Evolutionary conservation across 2,888 invertebrate species (phyloP), one percentile per base, ranked within the genome.

Genomic region (Ceraclea dissimilis): DNA sequence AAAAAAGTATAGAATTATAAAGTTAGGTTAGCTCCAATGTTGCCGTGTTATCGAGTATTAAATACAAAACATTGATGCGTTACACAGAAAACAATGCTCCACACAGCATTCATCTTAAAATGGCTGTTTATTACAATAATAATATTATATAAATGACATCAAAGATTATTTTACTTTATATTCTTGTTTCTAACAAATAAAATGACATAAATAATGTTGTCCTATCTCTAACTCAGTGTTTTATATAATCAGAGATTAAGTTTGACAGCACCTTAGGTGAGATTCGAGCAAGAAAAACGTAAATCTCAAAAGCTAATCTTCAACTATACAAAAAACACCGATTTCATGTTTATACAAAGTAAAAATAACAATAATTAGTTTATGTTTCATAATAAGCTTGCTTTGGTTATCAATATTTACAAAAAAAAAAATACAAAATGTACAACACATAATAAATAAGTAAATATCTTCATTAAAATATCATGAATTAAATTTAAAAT

Each of bases 41-140:
- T 39, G 39, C 39, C 16, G 13, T 39, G 2, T 5, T 13, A 57
- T 61, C 49, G 53, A 60, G 54, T 55, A 58, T 52, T 62, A 58
- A 54, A 52, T 56, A 62, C 60, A 60, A 58, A 53, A 62, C 62
- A 62, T 60, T 56, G 47, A 62, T 60, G 53, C 54, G 55, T 49
- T 52, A 60, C 60, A 60, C 54, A 56, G 60, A 58, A 58, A 60
- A 53, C 49, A 60, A 56, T 60, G 56, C 33, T 53, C 46, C 17
- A 58, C 55, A 56, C 21, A 54, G 54, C 54, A 51, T 54, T 19
- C 33, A 52, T 55, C 46, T 47, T n/a, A 59, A 55, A 52, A 31
- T 58, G 43, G 51, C 49, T 26, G 56, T 26, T 39, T n/a, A 39
- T 39, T 39, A 39, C 39, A 39, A 39, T 39, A 39, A 39, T 39